phyloP scores from a whole-genome alignment of 2,888 invertebrate species.

The Hirudinaria manillensis region DNA sequence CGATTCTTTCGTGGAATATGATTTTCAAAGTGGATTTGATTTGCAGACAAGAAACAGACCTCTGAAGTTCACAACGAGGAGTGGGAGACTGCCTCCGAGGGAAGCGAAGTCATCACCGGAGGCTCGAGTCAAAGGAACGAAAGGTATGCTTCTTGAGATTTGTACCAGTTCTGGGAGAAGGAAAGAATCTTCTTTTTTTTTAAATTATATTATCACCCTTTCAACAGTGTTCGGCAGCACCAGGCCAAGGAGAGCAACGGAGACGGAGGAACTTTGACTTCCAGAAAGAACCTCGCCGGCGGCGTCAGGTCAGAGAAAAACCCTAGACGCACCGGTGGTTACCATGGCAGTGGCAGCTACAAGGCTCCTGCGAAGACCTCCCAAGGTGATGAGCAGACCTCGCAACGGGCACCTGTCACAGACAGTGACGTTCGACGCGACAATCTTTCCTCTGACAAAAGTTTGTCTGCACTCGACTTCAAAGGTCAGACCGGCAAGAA shows the following conservation, averaged over 20 bases:
- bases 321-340: background rate
- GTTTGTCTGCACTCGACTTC: background rate
- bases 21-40: background rate
- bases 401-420: background rate
- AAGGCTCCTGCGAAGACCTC: background rate
- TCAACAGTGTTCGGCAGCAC: background rate
- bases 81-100: conserved; percentile 75
- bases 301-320: background rate
- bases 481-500: background rate
- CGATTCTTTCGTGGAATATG: too few species aligned
- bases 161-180: background rate
- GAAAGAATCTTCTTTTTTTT: background rate
- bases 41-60: background rate
- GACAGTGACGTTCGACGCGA: background rate
- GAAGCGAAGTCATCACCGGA: conserved; percentile 59
- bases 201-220: background rate
- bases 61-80: conserved; percentile 52
- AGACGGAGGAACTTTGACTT: background rate
- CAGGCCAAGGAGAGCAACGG: background rate
- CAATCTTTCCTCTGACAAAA: background rate
- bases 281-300: background rate
- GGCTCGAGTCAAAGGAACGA: background rate
- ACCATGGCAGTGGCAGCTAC: background rate
- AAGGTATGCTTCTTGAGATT: background rate
- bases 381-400: background rate